phyloP scores from a whole-genome alignment of 1,140 invertebrate species.

The Nymphalis io region DNA sequence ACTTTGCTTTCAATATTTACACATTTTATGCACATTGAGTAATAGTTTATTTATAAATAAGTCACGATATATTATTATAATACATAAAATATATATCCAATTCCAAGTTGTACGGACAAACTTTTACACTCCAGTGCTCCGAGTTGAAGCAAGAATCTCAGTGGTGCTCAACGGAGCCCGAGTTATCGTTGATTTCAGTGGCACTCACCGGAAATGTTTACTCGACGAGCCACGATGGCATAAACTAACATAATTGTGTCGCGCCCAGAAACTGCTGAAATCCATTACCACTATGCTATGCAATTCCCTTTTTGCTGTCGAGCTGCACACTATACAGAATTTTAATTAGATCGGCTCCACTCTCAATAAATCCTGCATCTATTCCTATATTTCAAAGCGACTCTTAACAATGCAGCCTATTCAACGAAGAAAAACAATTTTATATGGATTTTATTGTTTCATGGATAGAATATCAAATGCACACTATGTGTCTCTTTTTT shows the following conservation, averaged over 20 bases:
- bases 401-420: slow-evolving; percentile 9
- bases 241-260: slow-evolving; percentile 11
- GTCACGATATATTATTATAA: not conserved
- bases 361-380: slow-evolving; percentile 16
- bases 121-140: slow-evolving; percentile 14
- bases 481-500: not conserved
- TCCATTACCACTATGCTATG: slow-evolving; percentile 38
- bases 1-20: too few species aligned
- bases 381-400: slow-evolving; percentile 5
- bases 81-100: not conserved
- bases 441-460: not conserved
- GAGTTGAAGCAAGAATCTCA: slow-evolving; percentile 17
- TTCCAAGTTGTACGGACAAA: slow-evolving; percentile 7
- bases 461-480: not conserved
- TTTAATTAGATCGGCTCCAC: slow-evolving; percentile 40
- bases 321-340: slow-evolving; percentile 38
- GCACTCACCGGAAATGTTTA: slow-evolving; percentile 30
- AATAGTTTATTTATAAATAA: not conserved
- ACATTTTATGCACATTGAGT: too few species aligned
- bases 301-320: slow-evolving; percentile 49
- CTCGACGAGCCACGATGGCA: slow-evolving; percentile 9
- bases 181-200: slow-evolving; percentile 22
- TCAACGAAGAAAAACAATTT: not conserved
- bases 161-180: slow-evolving; percentile 4
- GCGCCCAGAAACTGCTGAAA: slow-evolving; percentile 17